Percentiles rank a stretch among this genome's conserved stretches.
These are phyloP conservation scores for Eulacestoma nigropectus DNA, from an alignment of 2,113 vertebrate genomes.

Conservation along the genomic window DNA sequence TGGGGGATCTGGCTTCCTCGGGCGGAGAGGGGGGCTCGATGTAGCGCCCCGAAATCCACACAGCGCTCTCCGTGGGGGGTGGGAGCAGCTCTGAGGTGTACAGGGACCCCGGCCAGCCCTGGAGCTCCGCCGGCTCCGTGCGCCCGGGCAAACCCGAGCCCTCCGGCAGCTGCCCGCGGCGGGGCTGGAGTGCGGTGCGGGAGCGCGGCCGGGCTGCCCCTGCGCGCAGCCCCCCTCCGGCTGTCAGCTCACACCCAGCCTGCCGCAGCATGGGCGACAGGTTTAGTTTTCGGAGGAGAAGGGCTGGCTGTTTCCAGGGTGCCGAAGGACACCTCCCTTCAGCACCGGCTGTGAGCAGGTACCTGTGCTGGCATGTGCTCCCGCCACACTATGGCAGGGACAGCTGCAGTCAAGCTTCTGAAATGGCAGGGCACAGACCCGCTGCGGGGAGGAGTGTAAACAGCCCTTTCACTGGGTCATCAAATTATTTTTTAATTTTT, in stretches of 20 bases:
- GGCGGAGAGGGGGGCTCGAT: not conserved
- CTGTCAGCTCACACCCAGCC: not conserved
- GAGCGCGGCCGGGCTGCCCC: not conserved
- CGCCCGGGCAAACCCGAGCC: not conserved
- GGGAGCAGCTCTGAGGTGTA: not conserved
- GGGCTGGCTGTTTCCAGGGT: not conserved
- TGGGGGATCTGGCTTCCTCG: not conserved
- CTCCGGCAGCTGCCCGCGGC: not conserved
- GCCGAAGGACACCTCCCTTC: not conserved
- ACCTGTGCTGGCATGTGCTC: not conserved
- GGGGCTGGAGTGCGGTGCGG: not conserved
- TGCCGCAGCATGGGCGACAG: not conserved
- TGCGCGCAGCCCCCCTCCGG: not conserved
- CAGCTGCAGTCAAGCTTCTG: not conserved
- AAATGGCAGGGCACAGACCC: not conserved
- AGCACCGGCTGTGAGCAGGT: not conserved
- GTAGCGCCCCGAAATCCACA: not conserved
- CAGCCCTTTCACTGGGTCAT: not conserved
- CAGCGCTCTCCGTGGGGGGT: not conserved
- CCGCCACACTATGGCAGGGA: not conserved
- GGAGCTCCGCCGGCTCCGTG: not conserved
- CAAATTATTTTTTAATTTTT: not conserved
- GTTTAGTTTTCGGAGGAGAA: not conserved
- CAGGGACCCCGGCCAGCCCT: not conserved
- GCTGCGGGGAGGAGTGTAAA: not conserved